Conservation (phyloP, 2,797 vertebrate genomes). For the Pipistrellus kuhlii region DNA sequence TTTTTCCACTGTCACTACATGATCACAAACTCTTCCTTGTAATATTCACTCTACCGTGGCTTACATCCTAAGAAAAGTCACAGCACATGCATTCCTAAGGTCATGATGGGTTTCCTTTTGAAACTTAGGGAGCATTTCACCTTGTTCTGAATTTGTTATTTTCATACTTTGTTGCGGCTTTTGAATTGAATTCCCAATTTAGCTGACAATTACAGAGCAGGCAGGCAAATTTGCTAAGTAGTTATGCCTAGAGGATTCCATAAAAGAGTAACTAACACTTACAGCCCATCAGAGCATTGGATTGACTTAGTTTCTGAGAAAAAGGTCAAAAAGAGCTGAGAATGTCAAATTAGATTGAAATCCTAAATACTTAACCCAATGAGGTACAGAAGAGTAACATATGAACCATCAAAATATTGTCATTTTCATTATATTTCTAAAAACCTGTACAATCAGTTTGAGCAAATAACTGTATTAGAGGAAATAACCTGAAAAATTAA, state of each 20-base stretch:
- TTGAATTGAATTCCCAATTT: slow-evolving; percentile 61
- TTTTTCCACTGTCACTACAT: neutral
- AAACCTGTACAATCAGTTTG: neutral
- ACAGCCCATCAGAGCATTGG: slow-evolving; percentile 23
- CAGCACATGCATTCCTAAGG: neutral
- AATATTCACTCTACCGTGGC: neutral
- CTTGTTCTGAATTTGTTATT: slow-evolving; percentile 57
- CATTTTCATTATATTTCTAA: slow-evolving; percentile 52
- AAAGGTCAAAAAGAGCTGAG: slow-evolving; percentile 66
- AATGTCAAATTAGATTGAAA: slow-evolving; percentile 65
- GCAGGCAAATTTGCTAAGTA: slow-evolving; percentile 53
- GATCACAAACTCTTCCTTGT: neutral
- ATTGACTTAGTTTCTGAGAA: slow-evolving; percentile 45
- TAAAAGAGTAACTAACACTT: slow-evolving; percentile 40
- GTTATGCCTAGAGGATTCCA: slow-evolving; percentile 16
- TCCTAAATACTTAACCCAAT: slow-evolving; percentile 60
- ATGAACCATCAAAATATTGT: neutral
- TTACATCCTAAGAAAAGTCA: neutral
- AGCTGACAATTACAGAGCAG: slow-evolving; percentile 64
- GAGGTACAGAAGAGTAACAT: slow-evolving; percentile 51
- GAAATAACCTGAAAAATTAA: slow-evolving; percentile 24
- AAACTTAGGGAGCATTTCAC: slow-evolving; percentile 45
- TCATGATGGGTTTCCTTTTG: neutral
- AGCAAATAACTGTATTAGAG: neutral
- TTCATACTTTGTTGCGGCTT: slow-evolving; percentile 41